These are phyloP conservation scores for Phalacrocorax carbo DNA, from an alignment of 2,113 vertebrate species.

Conservation along the genomic window DNA sequence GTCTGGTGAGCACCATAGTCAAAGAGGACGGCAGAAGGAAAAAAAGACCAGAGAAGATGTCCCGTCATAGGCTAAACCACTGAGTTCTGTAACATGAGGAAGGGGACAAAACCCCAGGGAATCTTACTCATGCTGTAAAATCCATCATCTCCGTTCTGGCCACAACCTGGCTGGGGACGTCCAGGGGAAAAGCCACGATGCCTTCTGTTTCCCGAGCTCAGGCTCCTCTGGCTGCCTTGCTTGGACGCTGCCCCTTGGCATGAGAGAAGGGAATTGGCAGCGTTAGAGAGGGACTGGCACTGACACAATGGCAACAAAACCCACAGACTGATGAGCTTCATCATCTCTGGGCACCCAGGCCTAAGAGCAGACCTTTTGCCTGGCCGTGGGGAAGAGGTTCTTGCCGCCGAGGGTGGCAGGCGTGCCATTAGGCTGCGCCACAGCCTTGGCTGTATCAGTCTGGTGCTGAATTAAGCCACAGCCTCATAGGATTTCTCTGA, in stretches of 20 bases:
- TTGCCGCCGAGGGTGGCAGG: background rate
- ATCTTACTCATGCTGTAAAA: constrained; percentile 73
- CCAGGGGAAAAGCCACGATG: constrained; percentile 70
- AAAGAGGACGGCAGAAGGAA: background rate
- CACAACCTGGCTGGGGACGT: constrained; percentile 72
- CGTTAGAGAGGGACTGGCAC: background rate
- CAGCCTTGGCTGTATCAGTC: background rate
- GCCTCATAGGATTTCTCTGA: background rate
- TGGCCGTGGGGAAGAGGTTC: background rate
- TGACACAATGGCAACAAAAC: rapidly evolving
- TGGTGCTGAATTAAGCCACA: background rate
- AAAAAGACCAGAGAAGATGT: background rate
- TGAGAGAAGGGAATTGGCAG: background rate
- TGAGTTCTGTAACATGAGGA: background rate
- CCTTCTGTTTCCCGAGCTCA: constrained; percentile 75
- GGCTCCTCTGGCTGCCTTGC: constrained; percentile 72
- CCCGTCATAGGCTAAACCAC: background rate
- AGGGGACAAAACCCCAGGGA: background rate
- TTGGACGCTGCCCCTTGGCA: constrained; percentile 71
- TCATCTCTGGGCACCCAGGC: background rate
- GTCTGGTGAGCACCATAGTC: background rate
- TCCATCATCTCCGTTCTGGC: constrained; percentile 73
- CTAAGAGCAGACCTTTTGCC: background rate
- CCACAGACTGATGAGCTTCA: background rate
- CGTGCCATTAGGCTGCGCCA: background rate